These are phyloP conservation scores for Neocrepidodera transversa DNA, from an alignment of 2,888 invertebrate species.

Conservation along the genomic window DNA sequence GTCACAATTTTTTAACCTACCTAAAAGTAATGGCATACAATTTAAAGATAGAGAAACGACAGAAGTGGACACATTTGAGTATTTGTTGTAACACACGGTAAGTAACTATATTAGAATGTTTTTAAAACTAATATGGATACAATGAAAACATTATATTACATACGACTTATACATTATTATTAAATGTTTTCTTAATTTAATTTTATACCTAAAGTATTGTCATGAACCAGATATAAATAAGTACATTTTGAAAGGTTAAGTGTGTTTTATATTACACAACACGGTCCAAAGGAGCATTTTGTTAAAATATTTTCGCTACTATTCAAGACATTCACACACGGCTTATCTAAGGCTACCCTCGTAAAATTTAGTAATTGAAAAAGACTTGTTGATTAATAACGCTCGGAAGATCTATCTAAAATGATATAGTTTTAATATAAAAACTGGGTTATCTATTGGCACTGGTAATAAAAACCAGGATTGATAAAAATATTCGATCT, in stretches of 20 bases:
- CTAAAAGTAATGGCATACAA: background rate
- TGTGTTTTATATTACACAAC: conserved; percentile 42
- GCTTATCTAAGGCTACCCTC: too few relatives aligned
- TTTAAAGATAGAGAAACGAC: background rate
- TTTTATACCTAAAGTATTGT: conserved; percentile 62
- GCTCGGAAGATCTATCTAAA: too few relatives aligned
- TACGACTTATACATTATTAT: conserved; percentile 54
- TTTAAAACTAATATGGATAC: conserved; percentile 31
- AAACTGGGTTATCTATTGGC: too few relatives aligned
- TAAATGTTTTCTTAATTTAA: conserved; percentile 54
- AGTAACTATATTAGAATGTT: conserved; percentile 6
- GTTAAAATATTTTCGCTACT: conserved; percentile 9
- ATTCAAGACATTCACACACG: background rate
- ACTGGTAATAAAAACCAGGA: too few relatives aligned
- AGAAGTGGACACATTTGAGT: background rate
- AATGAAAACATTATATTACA: conserved; percentile 43
- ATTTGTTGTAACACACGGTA: conserved; percentile 9
- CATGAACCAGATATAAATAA: conserved; percentile 58
- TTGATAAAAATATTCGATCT: too few relatives aligned
- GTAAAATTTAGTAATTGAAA: too few relatives aligned
- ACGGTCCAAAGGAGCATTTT: conserved; percentile 25
- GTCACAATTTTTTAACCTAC: conserved; percentile 5
- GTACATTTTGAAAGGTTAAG: conserved; percentile 39
- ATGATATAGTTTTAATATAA: too few relatives aligned
- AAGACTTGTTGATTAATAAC: too few relatives aligned